These are phyloP conservation scores for Melanotaenia nigrans DNA, from an alignment of 2,797 vertebrate species.

Conservation along the genomic window DNA sequence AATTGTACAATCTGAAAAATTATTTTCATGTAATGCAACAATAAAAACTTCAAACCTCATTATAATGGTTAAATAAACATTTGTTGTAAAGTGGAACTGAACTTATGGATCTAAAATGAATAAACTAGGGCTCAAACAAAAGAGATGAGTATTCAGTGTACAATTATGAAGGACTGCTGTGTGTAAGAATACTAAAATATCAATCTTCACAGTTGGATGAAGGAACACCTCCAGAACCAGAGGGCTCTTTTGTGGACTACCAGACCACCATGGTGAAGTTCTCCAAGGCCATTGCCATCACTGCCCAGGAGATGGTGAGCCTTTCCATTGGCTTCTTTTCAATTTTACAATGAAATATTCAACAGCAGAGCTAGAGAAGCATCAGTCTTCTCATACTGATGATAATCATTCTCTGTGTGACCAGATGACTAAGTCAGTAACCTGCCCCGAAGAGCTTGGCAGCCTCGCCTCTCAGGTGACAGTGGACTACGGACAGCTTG, in stretches of 20 bases:
- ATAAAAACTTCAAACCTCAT: background rate
- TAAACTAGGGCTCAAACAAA: background rate
- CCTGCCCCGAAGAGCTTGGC: constrained; percentile 96
- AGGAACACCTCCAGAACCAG: constrained; percentile 93
- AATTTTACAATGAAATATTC: constrained; percentile 19
- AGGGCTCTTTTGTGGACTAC: constrained; percentile 96
- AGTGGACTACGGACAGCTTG: constrained; percentile 95
- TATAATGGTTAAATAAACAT: background rate
- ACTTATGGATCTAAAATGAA: background rate
- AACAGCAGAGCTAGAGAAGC: constrained; percentile 6
- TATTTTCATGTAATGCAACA: background rate
- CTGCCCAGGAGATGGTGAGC: constrained; percentile 98
- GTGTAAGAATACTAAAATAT: background rate
- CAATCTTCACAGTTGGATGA: constrained; percentile 88
- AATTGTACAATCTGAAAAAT: background rate
- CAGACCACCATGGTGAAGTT: constrained; percentile 98
- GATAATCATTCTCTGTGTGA: constrained; percentile 25
- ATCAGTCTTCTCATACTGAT: constrained; percentile 33
- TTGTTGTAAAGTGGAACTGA: background rate
- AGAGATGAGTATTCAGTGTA: background rate
- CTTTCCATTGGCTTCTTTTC: background rate
- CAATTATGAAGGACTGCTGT: background rate
- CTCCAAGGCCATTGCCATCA: constrained; percentile 96
- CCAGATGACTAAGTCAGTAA: constrained; percentile 99
- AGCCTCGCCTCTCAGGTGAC: constrained; percentile 98